These are phyloP conservation scores for Salvator merianae DNA, from an alignment of 2,113 vertebrate genomes.

Conservation along the genomic window DNA sequence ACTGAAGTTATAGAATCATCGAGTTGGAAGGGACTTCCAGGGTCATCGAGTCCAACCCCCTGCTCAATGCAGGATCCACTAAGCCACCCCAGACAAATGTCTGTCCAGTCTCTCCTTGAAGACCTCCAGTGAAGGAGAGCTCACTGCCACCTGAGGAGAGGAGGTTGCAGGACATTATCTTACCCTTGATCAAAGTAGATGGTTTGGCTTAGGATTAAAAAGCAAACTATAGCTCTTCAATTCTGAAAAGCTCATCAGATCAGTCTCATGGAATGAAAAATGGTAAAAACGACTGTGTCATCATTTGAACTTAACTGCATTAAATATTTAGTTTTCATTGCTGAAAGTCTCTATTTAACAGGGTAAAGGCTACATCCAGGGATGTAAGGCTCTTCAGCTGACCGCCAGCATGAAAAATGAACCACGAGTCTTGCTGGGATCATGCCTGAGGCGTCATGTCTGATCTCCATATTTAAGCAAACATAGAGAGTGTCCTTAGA, in stretches of 20 bases:
- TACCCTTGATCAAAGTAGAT: background rate
- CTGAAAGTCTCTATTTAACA: constrained; percentile 32
- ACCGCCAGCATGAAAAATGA: constrained; percentile 24
- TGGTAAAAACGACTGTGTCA: constrained; percentile 24
- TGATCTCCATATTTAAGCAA: constrained; percentile 41
- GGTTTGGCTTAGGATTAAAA: no score
- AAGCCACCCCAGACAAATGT: no score
- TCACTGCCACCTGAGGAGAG: no score
- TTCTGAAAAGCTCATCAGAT: background rate
- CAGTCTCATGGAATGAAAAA: constrained; percentile 4
- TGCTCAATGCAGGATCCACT: no score
- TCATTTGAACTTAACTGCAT: constrained; percentile 11
- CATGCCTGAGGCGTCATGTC: constrained; percentile 15
- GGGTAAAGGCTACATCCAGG: constrained; percentile 20
- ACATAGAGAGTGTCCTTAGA: constrained; percentile 2
- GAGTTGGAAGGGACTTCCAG: no score
- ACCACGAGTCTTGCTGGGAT: constrained; percentile 31
- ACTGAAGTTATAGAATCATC: no score
- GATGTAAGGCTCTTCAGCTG: background rate
- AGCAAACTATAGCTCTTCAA: no score
- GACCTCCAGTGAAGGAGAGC: no score
- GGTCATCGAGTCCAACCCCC: no score
- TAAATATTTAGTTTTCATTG: background rate
- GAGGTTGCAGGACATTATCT: no score
- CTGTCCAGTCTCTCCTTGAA: no score